Evolutionary conservation across 2,888 invertebrate genomes (phyloP).

Genomic region (Agonopterix subpropinquella): DNA sequence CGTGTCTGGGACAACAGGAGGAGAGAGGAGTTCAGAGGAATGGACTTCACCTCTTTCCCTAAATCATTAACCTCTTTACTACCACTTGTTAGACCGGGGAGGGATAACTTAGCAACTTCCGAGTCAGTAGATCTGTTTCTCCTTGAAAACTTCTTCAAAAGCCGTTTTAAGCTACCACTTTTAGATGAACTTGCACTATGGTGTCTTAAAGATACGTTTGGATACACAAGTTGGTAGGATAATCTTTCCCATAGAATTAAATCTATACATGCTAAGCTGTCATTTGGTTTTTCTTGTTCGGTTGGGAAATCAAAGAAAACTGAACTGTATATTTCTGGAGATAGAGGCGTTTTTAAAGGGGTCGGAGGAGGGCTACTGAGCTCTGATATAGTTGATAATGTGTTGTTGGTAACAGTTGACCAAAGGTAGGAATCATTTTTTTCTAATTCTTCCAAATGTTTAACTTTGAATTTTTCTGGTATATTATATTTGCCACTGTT

Average conservation of each 20-base stretch:
- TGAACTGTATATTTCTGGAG: constrained; percentile 57
- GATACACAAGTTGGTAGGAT: constrained; percentile 44
- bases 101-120: constrained; percentile 54
- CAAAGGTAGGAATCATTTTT: constrained; percentile 58
- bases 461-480: constrained; percentile 41
- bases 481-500: constrained; percentile 40
- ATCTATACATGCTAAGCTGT: constrained; percentile 49
- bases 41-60: constrained; percentile 49
- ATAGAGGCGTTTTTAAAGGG: constrained; percentile 31
- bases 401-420: constrained; percentile 36
- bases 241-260: constrained; percentile 64
- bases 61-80: constrained; percentile 47
- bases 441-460: constrained; percentile 25
- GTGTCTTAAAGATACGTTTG: constrained; percentile 47
- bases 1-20: constrained; percentile 55
- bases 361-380: constrained; percentile 36
- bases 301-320: constrained; percentile 57
- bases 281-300: constrained; percentile 33
- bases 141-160: constrained; percentile 41
- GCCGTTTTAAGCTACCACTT: constrained; percentile 40
- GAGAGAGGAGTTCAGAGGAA: constrained; percentile 56
- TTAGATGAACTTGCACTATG: constrained; percentile 39
- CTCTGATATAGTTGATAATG: constrained; percentile 57
- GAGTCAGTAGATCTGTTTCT: constrained; percentile 35
- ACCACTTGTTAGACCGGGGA: constrained; percentile 51